Percentiles rank a stretch among this genome's conserved stretches.
Conservation (phyloP, 2,888 invertebrate species). For the Nomada flava region DNA sequence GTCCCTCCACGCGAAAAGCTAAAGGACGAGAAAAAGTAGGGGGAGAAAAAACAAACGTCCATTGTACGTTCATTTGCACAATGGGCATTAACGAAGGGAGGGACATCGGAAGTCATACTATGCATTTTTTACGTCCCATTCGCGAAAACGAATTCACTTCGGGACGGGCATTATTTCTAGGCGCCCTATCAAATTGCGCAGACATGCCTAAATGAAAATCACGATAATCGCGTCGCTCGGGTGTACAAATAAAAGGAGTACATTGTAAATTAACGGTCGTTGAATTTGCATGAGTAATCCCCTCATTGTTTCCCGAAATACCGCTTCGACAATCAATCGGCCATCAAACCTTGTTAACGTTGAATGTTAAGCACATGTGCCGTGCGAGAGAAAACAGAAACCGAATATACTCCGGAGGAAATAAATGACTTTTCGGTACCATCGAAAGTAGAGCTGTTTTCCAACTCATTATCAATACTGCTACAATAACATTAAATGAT, state of each 20-base stretch:
- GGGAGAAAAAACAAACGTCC: slow-evolving; percentile 24
- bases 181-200: no score
- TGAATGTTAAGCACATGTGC: no score
- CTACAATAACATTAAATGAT: no score
- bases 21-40: neutral
- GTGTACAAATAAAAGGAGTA: neutral
- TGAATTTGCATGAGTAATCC: neutral
- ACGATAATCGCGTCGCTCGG: neutral
- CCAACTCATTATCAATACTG: no score
- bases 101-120: slow-evolving; percentile 8
- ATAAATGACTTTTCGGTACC: neutral
- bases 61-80: slow-evolving; percentile 51
- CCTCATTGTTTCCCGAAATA: neutral
- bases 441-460: neutral
- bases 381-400: neutral
- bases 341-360: neutral
- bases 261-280: neutral
- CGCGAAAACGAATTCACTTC: slow-evolving; percentile 29
- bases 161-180: neutral
- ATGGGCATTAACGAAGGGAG: slow-evolving; percentile 49
- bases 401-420: neutral
- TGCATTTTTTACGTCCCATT: slow-evolving; percentile 34
- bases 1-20: slow-evolving; percentile 31
- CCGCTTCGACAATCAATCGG: neutral
- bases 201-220: neutral